Base-by-base conservation (phyloP, 2,113 vertebrate genomes). In the Coryphaenoides rupestris region DNA sequence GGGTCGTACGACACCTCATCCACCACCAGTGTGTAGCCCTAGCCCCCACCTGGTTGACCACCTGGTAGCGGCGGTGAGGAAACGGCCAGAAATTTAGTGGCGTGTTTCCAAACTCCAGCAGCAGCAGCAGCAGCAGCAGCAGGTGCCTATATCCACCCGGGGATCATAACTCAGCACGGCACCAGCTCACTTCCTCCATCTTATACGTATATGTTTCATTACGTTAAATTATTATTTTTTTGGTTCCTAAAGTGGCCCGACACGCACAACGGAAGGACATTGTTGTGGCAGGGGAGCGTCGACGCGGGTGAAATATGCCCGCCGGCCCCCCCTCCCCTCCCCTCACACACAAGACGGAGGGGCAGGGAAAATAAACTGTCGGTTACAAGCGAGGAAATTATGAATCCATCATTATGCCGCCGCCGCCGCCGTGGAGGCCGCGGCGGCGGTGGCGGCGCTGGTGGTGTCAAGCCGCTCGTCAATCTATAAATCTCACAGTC, bases 381-480 rank as follows among this genome's bases (percentile, higher is more conserved):
- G 63, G 66, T 73, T 78, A 74, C 67, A n/a, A n/a, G 28, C 47
- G 63, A 19, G 49, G 14, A 69, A 76, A 80, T 80, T 70, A 74
- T 74, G 63, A 70, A 72, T 83, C 53, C 71, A 57, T 75, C 72
- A 80, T 84, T 68, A 70, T 69, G 13, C 60, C 28, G 50, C 45
- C 52, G 47, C 73, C 74, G 74, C 74, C 59, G 70, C 63, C 61
- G 40, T 72, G 63, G 64, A n/a, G n/a, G n/a, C n/a, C n/a, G n/a
- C n/a, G n/a, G n/a, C n/a, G n/a, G n/a, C n/a, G n/a, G n/a, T n/a
- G n/a, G n/a, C n/a, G n/a, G n/a, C n/a, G n/a, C n/a, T n/a, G n/a
- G n/a, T n/a, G n/a, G n/a, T n/a, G n/a, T n/a, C 71, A 75, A 19
- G 59, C 21, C 62, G 57, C 69, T 61, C 64, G 72, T 85, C 78